Evolutionary conservation across 1,140 invertebrate species (phyloP), one percentile per base, ranked within the genome.

Genomic region (Drosophila lini): DNA sequence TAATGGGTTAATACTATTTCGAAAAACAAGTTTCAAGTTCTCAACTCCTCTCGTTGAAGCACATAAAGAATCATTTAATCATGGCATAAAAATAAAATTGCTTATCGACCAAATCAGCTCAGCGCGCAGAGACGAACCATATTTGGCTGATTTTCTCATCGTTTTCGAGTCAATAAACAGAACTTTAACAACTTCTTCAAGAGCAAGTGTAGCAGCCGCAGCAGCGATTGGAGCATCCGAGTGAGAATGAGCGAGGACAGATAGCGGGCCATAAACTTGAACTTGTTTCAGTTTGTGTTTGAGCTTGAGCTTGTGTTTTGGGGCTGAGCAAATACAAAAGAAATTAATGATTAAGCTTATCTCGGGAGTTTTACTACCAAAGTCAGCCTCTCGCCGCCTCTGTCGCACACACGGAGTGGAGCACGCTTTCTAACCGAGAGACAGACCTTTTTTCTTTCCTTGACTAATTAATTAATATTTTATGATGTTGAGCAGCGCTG

Each of bases 381-480:
- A 56, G 48, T 50, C 38, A 45, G 52, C 58, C 41, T 55, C 59
- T 28, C 5, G 25, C 25, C 25, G 25, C 25, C 25, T 52, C 32
- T 9, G 5, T 53, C 50, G 11, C 50, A 15, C 48, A 19, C 48
- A 36, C 7, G 42, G 52, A 47, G 57, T 40, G 60, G 75, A 69
- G 62, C 74, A 81, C 80, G 80, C 84, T 89, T 83, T 88, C 84
- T 88, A 86, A 67, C 74, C 69, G 59, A 80, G 15, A 47, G 22
- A 50, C 16, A 71, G 52, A 71, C 69, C 53, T 71, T 71, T 69
- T 71, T 65, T 71, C 64, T 57, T 59, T 74, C 65, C 65, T 53
- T 45, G 60, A 70, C 84, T 90, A 89, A 89, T 89, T 89, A 89
- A 89, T 89, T 89, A 89, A 89, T 89, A 89, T 89, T 89, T 89